These are phyloP conservation scores for Amphibalanus amphitrite DNA, from an alignment of 1,140 invertebrate genomes.

Conservation along the genomic window DNA sequence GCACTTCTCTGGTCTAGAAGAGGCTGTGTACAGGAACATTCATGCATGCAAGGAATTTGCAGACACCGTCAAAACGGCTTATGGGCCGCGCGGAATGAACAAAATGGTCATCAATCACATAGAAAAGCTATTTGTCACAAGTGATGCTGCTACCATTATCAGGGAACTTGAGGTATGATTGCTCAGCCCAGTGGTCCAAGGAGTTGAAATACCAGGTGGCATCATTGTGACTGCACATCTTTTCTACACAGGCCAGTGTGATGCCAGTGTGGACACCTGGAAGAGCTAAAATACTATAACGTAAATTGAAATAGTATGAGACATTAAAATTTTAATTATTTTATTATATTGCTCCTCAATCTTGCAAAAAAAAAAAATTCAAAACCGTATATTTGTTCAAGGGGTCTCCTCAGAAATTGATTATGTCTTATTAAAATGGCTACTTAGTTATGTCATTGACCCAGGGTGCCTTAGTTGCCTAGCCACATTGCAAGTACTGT, in stretches of 20 bases:
- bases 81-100: constrained; percentile 97
- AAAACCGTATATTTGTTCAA: too few relatives aligned
- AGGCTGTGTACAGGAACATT: constrained; percentile 92
- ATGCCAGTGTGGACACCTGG: neutral
- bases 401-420: too few relatives aligned
- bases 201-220: constrained; percentile 5
- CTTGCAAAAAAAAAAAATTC: neutral
- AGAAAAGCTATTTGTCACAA: constrained; percentile 96
- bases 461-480: too few relatives aligned
- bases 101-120: constrained; percentile 99
- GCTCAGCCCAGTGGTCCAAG: too few relatives aligned
- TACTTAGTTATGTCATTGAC: too few relatives aligned
- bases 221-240: constrained; percentile 5
- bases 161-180: constrained; percentile 71
- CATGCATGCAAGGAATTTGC: constrained; percentile 87
- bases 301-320: neutral
- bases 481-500: too few relatives aligned
- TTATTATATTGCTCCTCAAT: neutral
- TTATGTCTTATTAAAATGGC: too few relatives aligned
- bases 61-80: constrained; percentile 78
- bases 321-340: constrained; percentile 4
- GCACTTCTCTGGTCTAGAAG: constrained; percentile 91
- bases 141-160: constrained; percentile 96
- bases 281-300: neutral
- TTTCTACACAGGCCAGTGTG: constrained; percentile 1